phyloP scores from a whole-genome alignment of 37 sponge, comb jelly and placozoan species.

The Eunapius fragilis region DNA sequence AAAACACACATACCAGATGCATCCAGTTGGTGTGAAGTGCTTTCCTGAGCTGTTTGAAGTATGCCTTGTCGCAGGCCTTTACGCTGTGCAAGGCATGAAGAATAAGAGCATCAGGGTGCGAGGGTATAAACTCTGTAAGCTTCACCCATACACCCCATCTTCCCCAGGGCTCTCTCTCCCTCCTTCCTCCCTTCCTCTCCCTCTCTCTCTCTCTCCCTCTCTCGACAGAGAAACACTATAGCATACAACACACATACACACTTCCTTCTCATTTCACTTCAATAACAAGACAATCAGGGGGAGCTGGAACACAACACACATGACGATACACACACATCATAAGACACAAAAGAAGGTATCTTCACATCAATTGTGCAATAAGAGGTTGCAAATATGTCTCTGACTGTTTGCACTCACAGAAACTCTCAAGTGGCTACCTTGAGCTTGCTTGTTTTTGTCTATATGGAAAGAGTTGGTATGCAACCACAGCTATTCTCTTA shows the following conservation, averaged over 20 bases:
- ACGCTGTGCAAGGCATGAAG: neutral
- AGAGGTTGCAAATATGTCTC: neutral
- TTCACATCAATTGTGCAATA: neutral
- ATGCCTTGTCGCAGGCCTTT: neutral
- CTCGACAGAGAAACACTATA: neutral
- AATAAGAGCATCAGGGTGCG: neutral
- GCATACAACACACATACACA: neutral
- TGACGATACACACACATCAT: neutral
- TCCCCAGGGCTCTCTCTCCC: neutral
- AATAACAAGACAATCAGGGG: neutral
- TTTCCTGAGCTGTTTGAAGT: neutral
- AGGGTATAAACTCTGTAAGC: neutral
- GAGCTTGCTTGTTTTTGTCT: neutral
- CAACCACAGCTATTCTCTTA: neutral
- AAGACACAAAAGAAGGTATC: neutral
- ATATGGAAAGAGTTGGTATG: neutral
- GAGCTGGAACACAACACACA: neutral
- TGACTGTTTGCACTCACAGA: neutral
- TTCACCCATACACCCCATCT: neutral
- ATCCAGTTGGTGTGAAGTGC: neutral
- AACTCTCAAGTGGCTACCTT: neutral
- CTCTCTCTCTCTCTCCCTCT: neutral
- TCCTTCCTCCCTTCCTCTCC: neutral
- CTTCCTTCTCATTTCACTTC: neutral
- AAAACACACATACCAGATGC: neutral